A percentile compares a stretch with the other conserved stretches of the same genome.
phyloP scores from a whole-genome alignment of 1,140 invertebrate genomes.

The Tachypleus tridentatus region DNA sequence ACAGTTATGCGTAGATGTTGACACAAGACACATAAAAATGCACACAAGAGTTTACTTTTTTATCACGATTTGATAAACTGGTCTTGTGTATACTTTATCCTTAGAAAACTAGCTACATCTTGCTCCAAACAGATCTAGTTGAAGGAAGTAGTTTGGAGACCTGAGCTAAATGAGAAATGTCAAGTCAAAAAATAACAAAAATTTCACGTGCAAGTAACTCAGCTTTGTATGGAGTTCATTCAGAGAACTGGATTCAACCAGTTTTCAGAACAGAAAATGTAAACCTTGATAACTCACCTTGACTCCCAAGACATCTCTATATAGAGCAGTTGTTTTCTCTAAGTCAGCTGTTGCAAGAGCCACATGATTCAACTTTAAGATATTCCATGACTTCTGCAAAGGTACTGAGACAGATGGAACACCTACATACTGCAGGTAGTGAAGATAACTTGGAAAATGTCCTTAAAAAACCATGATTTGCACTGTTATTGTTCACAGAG shows the following conservation, averaged over 20 bases:
- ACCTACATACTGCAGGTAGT: no score
- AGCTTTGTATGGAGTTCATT: background rate
- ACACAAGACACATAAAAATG: no score
- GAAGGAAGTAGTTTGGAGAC: background rate
- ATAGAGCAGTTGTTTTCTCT: slow-evolving; percentile 40
- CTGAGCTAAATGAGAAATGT: background rate
- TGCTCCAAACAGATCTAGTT: no score
- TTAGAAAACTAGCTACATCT: no score
- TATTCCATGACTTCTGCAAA: slow-evolving; percentile 27
- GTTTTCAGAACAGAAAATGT: background rate
- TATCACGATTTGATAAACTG: no score
- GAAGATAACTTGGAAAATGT: no score
- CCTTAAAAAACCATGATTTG: no score
- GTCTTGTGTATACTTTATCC: no score
- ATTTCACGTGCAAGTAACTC: background rate
- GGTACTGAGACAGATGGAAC: background rate
- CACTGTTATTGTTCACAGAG: no score
- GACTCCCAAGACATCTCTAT: slow-evolving; percentile 43
- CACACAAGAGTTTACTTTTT: no score
- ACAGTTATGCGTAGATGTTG: no score
- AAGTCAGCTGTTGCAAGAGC: slow-evolving; percentile 46
- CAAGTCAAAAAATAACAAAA: background rate
- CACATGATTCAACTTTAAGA: slow-evolving; percentile 48
- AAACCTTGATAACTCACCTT: slow-evolving; percentile 30
- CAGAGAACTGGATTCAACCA: background rate